Evolutionary conservation across 1,140 invertebrate genomes (phyloP), one percentile per base, ranked within the genome.

Genomic region (Riptortus pedestris): DNA sequence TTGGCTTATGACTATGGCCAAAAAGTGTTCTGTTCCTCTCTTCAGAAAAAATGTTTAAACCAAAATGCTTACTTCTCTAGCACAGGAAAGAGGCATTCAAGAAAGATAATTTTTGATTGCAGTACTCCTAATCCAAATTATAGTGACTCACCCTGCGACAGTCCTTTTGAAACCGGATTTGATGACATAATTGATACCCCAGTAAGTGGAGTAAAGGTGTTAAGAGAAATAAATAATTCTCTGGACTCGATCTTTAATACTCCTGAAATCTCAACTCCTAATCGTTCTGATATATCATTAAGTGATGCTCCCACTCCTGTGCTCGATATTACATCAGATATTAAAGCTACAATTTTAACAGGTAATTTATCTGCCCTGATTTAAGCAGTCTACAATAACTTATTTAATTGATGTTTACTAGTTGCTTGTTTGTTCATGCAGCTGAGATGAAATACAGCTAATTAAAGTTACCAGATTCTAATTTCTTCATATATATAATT

Each of bases 71-170:
- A 14, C n/a, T 11, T 59, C 26, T 31, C n/a, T 24, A 59, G 28
- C 28, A 1, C n/a, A 31, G 33, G 33, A 24, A 59, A 59, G 12
- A 28, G 51, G 18, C 24, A 55, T n/a, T 18, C 57, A 59, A 31
- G 24, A 59, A 59, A 22, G 18, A 20, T 33, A 59, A 33, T 59
- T 59, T n/a, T 59, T 59, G 28, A 33, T 11, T 59, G 57, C 28
- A 59, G 28, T 24, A 59, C 57, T 18, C 57, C 57, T 3, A 59
- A 59, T 31, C 12, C 57, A 18, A 16, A 59, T 38, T 55, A 24
- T 38, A 7, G 31, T 38, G 31, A 5, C 5, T 7, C 31, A 38
- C 31, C 31, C 31, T 55, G 20, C 4, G 22, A 55, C 4, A 55
- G 18, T 24, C 51, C 18, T 24, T 24, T 55, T 55, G 22, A 2